Evolutionary conservation across 2,113 vertebrate genomes (phyloP).

Genomic region (Nannospalax galili): DNA sequence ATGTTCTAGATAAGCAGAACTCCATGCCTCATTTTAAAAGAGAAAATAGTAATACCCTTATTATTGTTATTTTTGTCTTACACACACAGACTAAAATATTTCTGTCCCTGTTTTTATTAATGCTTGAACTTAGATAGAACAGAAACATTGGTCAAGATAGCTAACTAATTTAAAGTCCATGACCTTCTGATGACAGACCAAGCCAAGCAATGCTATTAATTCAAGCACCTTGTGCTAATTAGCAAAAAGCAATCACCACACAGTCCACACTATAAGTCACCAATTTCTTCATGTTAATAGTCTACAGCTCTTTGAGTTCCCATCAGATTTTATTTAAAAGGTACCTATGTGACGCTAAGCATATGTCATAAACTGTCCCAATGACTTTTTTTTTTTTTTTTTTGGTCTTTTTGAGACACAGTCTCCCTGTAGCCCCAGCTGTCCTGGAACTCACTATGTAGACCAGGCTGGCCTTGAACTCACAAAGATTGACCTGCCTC

Average conservation of each 20-base stretch:
- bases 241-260: neutral
- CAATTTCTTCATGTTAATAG: neutral
- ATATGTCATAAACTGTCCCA: neutral
- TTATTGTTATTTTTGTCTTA: constrained; percentile 40
- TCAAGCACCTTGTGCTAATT: neutral
- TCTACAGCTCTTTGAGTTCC: neutral
- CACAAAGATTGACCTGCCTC: no score
- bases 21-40: neutral
- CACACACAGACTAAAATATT: constrained; percentile 15
- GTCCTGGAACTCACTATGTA: no score
- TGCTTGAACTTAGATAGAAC: neutral
- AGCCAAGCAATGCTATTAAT: neutral
- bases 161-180: constrained; percentile 17
- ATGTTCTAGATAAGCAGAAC: neutral
- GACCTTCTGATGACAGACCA: neutral
- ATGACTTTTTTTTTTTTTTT: no score
- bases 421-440: no score
- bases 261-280: neutral
- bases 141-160: neutral
- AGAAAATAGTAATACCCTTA: neutral
- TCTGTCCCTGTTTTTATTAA: neutral
- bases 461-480: no score
- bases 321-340: constrained; percentile 5
- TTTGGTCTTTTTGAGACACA: no score
- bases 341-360: neutral